Evolutionary conservation across 2,797 vertebrate species (phyloP).

Genomic region (Sebastes nivosus): DNA sequence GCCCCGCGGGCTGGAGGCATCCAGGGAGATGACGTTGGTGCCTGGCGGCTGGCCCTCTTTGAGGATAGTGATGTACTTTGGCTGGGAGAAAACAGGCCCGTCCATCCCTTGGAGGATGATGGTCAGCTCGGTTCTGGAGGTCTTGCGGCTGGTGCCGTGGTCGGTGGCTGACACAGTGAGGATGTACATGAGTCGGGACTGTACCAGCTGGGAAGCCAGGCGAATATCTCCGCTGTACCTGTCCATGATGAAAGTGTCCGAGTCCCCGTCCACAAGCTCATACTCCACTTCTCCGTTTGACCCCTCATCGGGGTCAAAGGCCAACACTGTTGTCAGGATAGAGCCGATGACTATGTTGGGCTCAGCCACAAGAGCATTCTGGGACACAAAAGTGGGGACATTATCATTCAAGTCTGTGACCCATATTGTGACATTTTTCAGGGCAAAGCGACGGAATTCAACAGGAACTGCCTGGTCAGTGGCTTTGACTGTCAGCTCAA

Average conservation of each 20-base stretch:
- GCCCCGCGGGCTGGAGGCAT: conserved; percentile 90
- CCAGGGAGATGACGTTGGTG: conserved; percentile 94
- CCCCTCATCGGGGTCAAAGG: conserved; percentile 94
- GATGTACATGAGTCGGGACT: conserved; percentile 91
- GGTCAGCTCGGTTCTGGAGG: conserved; percentile 91
- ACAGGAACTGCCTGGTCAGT: conserved; percentile 91
- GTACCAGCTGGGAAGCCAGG: conserved; percentile 89
- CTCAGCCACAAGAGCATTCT: conserved; percentile 93
- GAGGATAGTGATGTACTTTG: conserved; percentile 95
- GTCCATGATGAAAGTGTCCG: conserved; percentile 95
- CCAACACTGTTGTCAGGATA: conserved; percentile 91
- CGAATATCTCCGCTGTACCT: conserved; percentile 94
- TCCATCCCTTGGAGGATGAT: conserved; percentile 92
- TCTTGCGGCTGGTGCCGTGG: conserved; percentile 90
- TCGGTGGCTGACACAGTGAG: conserved; percentile 93
- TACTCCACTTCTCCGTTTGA: conserved; percentile 97
- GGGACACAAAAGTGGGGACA: conserved; percentile 90
- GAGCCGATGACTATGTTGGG: conserved; percentile 92
- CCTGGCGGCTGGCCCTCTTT: conserved; percentile 96
- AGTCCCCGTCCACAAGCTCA: conserved; percentile 92
- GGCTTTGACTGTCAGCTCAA: conserved; percentile 95
- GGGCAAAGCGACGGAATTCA: conserved; percentile 91
- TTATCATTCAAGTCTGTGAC: conserved; percentile 97
- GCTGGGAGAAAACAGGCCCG: conserved; percentile 95
- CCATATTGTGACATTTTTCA: conserved; percentile 97